Conservation (phyloP, 2,113 vertebrate genomes). For the Muscicapa adusta region DNA sequence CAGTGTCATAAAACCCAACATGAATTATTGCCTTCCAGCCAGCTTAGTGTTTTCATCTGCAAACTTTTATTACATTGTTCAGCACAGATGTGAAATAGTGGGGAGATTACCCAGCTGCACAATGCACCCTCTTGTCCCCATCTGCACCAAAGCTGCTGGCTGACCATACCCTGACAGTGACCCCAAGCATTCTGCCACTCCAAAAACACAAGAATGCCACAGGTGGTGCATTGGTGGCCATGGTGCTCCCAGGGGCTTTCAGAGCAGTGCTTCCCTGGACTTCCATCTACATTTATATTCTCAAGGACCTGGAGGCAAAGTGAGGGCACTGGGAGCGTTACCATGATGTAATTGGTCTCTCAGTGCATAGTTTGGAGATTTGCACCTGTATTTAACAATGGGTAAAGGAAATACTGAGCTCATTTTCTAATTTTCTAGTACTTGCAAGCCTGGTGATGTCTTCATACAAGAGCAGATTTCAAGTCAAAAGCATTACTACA, state of each 20-base stretch:
- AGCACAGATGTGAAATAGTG: slow-evolving; percentile 44
- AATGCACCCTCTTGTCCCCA: slow-evolving; percentile 13
- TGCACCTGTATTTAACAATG: not conserved
- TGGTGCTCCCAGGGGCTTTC: not conserved
- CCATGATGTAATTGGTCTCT: not conserved
- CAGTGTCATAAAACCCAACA: slow-evolving; percentile 51
- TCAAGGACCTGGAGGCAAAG: not conserved
- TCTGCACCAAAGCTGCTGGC: slow-evolving; percentile 3
- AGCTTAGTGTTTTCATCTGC: slow-evolving; percentile 65
- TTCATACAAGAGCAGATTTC: not conserved
- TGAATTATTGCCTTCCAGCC: slow-evolving; percentile 59
- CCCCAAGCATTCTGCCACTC: not conserved
- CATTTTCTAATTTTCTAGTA: not conserved
- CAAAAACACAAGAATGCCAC: not conserved
- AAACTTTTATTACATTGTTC: slow-evolving; percentile 67
- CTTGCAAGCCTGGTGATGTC: not conserved
- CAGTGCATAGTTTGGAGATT: not conserved
- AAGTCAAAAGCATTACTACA: not conserved
- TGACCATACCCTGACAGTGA: not conserved
- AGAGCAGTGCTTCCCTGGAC: not conserved
- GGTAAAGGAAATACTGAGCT: not conserved
- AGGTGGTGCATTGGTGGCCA: not conserved
- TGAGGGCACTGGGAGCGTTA: not conserved
- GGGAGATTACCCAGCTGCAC: slow-evolving; percentile 3
- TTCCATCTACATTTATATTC: not conserved